phyloP scores from a whole-genome alignment of 2,113 vertebrate species.

The Psittacula cyanocephala region DNA sequence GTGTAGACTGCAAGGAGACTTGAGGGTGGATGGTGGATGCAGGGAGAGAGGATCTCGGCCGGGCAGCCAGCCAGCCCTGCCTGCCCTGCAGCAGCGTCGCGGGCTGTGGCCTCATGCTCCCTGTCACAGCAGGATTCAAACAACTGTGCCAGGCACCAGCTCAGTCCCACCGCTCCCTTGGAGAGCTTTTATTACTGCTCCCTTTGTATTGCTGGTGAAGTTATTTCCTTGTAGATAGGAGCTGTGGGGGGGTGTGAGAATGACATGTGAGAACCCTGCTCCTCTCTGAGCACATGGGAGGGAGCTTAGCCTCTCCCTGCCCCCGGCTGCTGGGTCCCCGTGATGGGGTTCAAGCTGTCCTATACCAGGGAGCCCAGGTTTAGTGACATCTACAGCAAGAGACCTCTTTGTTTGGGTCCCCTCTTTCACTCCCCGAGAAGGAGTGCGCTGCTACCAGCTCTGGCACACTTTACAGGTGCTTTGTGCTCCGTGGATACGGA shows the following conservation, averaged over 20 bases:
- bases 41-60: neutral
- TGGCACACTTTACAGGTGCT: fast-evolving
- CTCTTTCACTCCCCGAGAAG: neutral
- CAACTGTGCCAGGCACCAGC: slow-evolving; percentile 5
- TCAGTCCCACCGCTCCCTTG: neutral
- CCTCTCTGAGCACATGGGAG: neutral
- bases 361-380: neutral
- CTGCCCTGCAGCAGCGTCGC: neutral
- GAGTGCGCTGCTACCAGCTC: neutral
- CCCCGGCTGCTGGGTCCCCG: neutral
- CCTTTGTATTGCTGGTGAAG: neutral
- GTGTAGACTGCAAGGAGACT: neutral
- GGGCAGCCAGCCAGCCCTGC: neutral
- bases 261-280: neutral
- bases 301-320: neutral
- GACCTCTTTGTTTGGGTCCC: fast-evolving
- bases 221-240: slow-evolving; percentile 1
- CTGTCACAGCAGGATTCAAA: neutral
- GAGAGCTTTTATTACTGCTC: neutral
- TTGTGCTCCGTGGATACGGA: neutral
- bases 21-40: neutral
- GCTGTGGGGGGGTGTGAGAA: slow-evolving; percentile 1
- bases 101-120: neutral
- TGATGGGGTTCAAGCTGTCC: neutral
- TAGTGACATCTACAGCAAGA: neutral